Evolutionary conservation across 2,888 invertebrate genomes (phyloP).

Genomic region (Andrena camellia): DNA sequence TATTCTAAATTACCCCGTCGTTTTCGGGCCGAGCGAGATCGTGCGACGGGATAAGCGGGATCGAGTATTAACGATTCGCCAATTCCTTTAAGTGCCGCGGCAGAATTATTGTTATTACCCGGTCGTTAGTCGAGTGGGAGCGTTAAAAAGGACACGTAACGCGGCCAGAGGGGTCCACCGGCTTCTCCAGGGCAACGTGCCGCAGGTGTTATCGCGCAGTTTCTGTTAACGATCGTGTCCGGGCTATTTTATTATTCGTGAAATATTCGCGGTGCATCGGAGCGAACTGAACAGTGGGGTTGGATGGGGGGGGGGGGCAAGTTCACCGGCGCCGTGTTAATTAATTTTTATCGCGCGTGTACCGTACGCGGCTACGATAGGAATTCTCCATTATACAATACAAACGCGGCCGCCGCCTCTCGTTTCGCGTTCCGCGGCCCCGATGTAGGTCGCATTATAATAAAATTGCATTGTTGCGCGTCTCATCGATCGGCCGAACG

Average conservation of each 20-base stretch:
- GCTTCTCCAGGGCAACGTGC: slow-evolving; percentile 18
- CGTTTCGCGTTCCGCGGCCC: slow-evolving; percentile 38
- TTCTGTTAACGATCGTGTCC: slow-evolving; percentile 66
- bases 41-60: background rate
- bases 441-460: slow-evolving; percentile 58
- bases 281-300: background rate
- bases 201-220: slow-evolving; percentile 63
- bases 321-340: slow-evolving; percentile 64
- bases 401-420: slow-evolving; percentile 21
- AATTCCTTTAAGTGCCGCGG: slow-evolving; percentile 37
- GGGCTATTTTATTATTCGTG: slow-evolving; percentile 70
- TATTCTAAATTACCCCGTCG: background rate
- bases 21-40: background rate
- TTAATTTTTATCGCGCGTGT: slow-evolving; percentile 70
- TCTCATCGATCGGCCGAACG: slow-evolving; percentile 60
- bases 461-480: slow-evolving; percentile 61
- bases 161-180: slow-evolving; percentile 4
- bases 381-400: slow-evolving; percentile 65
- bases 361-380: slow-evolving; percentile 55
- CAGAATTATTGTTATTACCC: slow-evolving; percentile 36
- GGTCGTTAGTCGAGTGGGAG: slow-evolving; percentile 8
- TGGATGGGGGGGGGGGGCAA: slow-evolving; percentile 5
- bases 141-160: slow-evolving; percentile 30
- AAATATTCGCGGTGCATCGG: slow-evolving; percentile 62
- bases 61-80: slow-evolving; percentile 21